Evolutionary conservation across 2,888 invertebrate species (phyloP), one percentile per base, ranked within the genome.

Genomic region (Rhopalosiphum nymphaeae): DNA sequence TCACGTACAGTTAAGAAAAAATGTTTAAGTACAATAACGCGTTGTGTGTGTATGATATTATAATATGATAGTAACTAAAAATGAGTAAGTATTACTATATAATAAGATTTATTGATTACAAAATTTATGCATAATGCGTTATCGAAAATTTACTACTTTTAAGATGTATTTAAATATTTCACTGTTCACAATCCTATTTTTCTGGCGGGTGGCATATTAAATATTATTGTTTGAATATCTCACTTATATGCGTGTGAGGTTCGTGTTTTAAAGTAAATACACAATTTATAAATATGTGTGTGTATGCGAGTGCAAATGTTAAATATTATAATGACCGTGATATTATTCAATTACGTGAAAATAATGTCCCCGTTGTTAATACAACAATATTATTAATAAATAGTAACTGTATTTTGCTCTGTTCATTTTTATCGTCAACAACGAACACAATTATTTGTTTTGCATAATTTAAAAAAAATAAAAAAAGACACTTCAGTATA

Each of bases 381-480:
- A 13, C 67, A 67, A 67, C n/a, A 67, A 67, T 67, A 67, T n/a
- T 67, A 67, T 67, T 67, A 67, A 67, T 36, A 67, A 67, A 67
- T 36, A 67, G 36, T 67, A 7, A 67, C n/a, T 16, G 36, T 67
- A 36, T 36, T 67, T 67, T 67, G 16, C 36, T 67, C 7, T 67
- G 36, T 36, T 67, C 67, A 7, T 67, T 67, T 36, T 67, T 86
- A 29, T 46, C 4, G 29, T 86, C 29, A 42, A 5, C 29, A 29
- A 44, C 11, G 26, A 86, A 86, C 46, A 86, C 26, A 44, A 44
- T 86, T 86, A 67, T 67, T 86, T 86, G 26, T 86, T 86, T 86
- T 46, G 46, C 86, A 86, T 86, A 86, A 86, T 86, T 86, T 9
- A 29, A 46, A 86, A 86, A 86, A 85, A 86, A n/a, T n/a, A n/a